Percentiles rank a stretch among this genome's conserved stretches.
Evolutionary conservation across 2,113 vertebrate species (phyloP).

Genomic region (Sisor rabdophorus): DNA sequence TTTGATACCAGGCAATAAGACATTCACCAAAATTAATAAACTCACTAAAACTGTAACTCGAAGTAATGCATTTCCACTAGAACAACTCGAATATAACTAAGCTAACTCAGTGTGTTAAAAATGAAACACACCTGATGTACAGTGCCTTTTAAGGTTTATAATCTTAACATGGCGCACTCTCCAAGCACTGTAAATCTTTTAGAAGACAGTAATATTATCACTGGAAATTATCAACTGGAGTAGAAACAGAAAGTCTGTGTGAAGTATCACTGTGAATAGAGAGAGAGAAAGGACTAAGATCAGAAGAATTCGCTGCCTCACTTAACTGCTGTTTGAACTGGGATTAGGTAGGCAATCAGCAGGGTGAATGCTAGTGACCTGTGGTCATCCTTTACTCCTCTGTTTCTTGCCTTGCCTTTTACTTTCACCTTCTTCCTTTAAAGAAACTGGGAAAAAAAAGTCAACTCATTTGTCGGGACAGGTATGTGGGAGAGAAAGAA

Average conservation of each 20-base stretch:
- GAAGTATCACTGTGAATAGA: constrained; percentile 23
- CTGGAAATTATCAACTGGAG: constrained; percentile 18
- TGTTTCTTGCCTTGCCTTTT: neutral
- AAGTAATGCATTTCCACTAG: neutral
- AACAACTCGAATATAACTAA: neutral
- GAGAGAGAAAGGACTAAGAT: constrained; percentile 12
- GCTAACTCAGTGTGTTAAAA: constrained; percentile 6
- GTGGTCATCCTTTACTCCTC: constrained; percentile 3
- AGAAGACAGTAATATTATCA: constrained; percentile 27
- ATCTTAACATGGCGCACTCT: neutral
- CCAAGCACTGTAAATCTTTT: constrained; percentile 31
- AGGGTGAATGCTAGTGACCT: constrained; percentile 18
- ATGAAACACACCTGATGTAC: constrained; percentile 17
- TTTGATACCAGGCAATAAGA: neutral
- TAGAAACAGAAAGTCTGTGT: constrained; percentile 8
- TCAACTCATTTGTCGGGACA: constrained; percentile 36
- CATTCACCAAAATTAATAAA: neutral
- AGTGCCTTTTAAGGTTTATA: constrained; percentile 7
- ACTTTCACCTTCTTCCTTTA: neutral
- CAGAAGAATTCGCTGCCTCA: constrained; percentile 9
- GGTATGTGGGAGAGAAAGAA: constrained; percentile 9
- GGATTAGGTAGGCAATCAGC: constrained; percentile 25
- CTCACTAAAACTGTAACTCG: neutral
- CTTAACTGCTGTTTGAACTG: constrained; percentile 20
- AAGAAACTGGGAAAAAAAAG: neutral